Percentiles rank a stretch among this genome's conserved stretches.
phyloP scores from a whole-genome alignment of 2,113 vertebrate genomes.

The Nettapus auritus region DNA sequence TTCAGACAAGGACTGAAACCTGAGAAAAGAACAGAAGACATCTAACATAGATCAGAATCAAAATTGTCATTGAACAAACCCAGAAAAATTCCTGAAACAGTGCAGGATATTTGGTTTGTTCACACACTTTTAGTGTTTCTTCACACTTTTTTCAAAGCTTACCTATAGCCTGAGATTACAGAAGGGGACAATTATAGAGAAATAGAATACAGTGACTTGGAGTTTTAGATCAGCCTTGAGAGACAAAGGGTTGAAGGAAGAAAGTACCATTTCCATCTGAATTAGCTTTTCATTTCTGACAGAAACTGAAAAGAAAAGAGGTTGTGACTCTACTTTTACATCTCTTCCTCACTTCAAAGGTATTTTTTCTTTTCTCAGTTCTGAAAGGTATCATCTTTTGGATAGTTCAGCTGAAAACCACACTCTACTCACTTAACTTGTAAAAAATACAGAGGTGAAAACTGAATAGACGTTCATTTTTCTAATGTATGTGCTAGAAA shows the following conservation, averaged over 20 bases:
- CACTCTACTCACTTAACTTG: background rate
- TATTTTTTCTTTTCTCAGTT: background rate
- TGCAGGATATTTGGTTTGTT: background rate
- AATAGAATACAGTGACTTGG: background rate
- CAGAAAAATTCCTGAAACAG: background rate
- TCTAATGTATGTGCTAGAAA: background rate
- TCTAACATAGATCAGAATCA: background rate
- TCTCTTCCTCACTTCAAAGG: background rate
- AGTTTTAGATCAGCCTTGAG: background rate
- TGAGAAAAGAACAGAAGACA: background rate
- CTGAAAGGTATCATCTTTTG: background rate
- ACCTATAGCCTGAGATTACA: background rate
- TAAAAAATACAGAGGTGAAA: background rate
- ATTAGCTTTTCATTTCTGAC: background rate
- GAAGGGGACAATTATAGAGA: background rate
- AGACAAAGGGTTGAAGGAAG: background rate
- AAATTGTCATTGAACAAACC: background rate
- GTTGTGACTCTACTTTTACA: background rate
- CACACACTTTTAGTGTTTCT: too few species aligned
- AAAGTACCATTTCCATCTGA: background rate
- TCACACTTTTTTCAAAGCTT: background rate
- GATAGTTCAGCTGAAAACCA: background rate
- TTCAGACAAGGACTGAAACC: background rate
- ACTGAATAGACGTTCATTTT: background rate
- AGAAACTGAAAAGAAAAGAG: background rate